phyloP scores from a whole-genome alignment of 2,113 vertebrate genomes.

The Sander vitreus region DNA sequence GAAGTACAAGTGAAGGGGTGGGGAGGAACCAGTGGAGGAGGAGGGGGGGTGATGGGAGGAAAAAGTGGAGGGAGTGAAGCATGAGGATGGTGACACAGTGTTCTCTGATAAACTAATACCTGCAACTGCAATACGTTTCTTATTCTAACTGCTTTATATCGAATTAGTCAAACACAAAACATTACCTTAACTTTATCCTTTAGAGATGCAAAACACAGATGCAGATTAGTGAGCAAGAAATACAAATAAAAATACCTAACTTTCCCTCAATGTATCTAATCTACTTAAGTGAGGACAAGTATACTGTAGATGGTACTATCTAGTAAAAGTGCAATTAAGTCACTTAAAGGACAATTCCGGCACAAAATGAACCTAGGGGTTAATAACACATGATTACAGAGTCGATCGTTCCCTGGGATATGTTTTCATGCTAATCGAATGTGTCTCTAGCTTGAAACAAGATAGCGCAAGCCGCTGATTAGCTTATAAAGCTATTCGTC shows the following conservation, averaged over 20 bases:
- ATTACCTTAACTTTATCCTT: neutral
- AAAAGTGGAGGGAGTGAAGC: conserved; percentile 62
- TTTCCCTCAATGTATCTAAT: neutral
- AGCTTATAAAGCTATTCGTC: too few species aligned
- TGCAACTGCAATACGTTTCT: neutral
- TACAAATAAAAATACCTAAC: neutral
- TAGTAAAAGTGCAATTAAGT: neutral
- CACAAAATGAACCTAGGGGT: too few species aligned
- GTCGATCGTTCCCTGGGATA: too few species aligned
- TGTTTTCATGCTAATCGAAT: too few species aligned
- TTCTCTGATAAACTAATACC: conserved; percentile 29
- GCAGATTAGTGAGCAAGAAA: neutral
- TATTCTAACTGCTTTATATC: conserved; percentile 10
- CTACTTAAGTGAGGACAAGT: neutral
- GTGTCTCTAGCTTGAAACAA: too few species aligned
- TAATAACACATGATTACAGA: too few species aligned
- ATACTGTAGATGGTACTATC: neutral
- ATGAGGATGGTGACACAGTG: conserved; percentile 62
- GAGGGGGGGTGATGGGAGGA: conserved; percentile 40
- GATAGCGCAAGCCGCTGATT: too few species aligned
- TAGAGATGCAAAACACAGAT: neutral
- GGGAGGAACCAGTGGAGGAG: conserved; percentile 35
- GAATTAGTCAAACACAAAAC: conserved; percentile 38
- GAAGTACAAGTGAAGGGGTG: conserved; percentile 35
- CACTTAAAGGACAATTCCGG: too few species aligned